phyloP scores from a whole-genome alignment of 2,888 invertebrate genomes.

The Agriopis marginaria region DNA sequence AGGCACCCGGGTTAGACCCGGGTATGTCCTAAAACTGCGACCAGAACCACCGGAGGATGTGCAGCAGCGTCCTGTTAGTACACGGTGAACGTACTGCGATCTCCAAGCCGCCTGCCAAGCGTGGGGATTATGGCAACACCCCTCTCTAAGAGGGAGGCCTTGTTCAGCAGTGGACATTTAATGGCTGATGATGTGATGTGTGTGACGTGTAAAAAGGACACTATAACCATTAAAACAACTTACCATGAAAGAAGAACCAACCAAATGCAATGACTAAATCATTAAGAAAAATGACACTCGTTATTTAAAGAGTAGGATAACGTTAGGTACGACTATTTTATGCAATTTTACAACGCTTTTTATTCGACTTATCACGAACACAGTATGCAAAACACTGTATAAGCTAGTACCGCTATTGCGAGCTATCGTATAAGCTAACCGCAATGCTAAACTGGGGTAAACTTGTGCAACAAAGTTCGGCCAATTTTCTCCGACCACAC shows the following conservation, averaged over 20 bases:
- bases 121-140: too few relatives aligned
- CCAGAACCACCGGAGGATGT: too few relatives aligned
- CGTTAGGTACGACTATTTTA: neutral
- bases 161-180: too few relatives aligned
- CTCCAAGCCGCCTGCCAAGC: too few relatives aligned
- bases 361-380: constrained; percentile 12
- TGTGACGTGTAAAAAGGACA: too few relatives aligned
- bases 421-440: constrained; percentile 14
- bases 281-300: neutral
- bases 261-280: neutral
- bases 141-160: too few relatives aligned
- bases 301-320: neutral
- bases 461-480: constrained; percentile 23
- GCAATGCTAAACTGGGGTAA: constrained; percentile 23
- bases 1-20: too few relatives aligned
- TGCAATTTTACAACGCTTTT: constrained; percentile 10
- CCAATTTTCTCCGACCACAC: constrained; percentile 24
- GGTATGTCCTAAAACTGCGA: too few relatives aligned
- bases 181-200: too few relatives aligned
- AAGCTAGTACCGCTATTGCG: constrained; percentile 5
- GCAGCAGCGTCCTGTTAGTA: too few relatives aligned
- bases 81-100: too few relatives aligned
- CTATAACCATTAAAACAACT: neutral
- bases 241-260: neutral
- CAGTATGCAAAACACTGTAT: constrained; percentile 18